Base-by-base conservation (phyloP, 2,113 vertebrate genomes). In the Toxotes jaculatrix region DNA sequence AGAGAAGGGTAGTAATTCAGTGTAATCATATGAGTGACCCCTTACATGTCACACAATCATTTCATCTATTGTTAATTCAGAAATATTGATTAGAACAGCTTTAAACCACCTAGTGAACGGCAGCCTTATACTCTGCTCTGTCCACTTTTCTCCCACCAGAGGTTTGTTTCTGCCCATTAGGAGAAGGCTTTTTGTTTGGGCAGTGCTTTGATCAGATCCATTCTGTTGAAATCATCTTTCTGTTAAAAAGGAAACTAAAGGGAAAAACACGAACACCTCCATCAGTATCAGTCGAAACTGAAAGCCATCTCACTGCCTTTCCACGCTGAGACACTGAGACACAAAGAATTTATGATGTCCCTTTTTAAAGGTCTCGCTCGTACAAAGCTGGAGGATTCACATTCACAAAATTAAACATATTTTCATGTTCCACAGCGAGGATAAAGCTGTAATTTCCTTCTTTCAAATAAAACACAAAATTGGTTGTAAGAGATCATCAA, bases 141-240 rank as follows among this genome's bases (percentile, higher is more conserved):
- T 57, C 34, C 1, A 19, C 31, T 67, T 42, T 74, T 8, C n/a
- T 57, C 27, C 5, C 5, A 23, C 16, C 40, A 38, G 4, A 2
- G 51, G 7, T 47, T 47, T 55, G 13, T 59, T 82, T 57, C 45
- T 71, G 16, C 3, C 23, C 12, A 17, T 51, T 51, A 53, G 2
- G 7, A 31, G 59, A 16, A 34, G 32, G 7, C 6, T 34, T 68
- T 81, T 68, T 62, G 53, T 49, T 57, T 27, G 21, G 57, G 23
- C 16, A n/a, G 42, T 0, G 21, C 59, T 72, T 64, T 61, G 42
- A 74, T 81, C 63, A 60, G 11, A 67, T 17, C 53, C 21, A 59
- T 49, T 31, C 38, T 51, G 31, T 62, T 3, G 7, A 57, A 45
- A 80, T 65, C 3, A 31, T 66, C 12, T 31, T 42, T 65, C 27